A percentile compares a stretch with the other conserved stretches of the same genome.
Conservation (phyloP, 2,888 invertebrate genomes). For the Piscicola geometra region DNA sequence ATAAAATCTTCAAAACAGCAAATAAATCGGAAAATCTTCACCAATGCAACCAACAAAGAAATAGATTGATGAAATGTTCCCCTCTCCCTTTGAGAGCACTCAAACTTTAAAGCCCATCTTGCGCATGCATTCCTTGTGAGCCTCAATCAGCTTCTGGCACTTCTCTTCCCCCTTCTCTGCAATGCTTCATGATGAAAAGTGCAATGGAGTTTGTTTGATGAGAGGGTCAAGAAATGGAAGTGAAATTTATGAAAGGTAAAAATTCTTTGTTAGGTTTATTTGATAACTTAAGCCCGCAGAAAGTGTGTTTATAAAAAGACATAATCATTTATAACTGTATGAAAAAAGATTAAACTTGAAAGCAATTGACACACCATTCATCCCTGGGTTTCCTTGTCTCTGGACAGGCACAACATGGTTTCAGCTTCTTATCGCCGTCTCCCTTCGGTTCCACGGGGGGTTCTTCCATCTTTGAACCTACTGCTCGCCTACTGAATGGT, state of each 20-base stretch:
- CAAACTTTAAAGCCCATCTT: conserved; percentile 91
- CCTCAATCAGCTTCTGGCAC: conserved; percentile 82
- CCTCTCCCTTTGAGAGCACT: too few species aligned
- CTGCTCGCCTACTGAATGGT: too few species aligned
- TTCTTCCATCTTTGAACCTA: too few species aligned
- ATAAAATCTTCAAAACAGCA: too few species aligned
- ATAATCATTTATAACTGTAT: too few species aligned
- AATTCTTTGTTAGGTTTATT: too few species aligned
- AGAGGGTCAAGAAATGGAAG: neutral
- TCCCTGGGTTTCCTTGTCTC: conserved; percentile 86
- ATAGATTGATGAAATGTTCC: too few species aligned
- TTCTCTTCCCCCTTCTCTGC: conserved; percentile 85
- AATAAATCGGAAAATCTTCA: too few species aligned
- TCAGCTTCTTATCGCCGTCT: conserved; percentile 58
- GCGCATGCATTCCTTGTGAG: conserved; percentile 93
- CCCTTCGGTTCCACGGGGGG: conserved; percentile 15
- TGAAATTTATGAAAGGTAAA: too few species aligned
- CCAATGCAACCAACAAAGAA: too few species aligned
- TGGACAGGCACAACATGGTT: conserved; percentile 94
- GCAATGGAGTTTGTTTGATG: neutral
- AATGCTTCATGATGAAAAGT: conserved; percentile 64
- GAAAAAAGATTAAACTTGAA: too few species aligned
- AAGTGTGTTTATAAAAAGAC: too few species aligned
- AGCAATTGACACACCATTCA: conserved; percentile 74
- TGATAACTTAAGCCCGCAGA: neutral